Percentiles rank a stretch among this genome's conserved stretches.
Conservation (phyloP, 2,888 invertebrate genomes). For the Drosophila limbata region DNA sequence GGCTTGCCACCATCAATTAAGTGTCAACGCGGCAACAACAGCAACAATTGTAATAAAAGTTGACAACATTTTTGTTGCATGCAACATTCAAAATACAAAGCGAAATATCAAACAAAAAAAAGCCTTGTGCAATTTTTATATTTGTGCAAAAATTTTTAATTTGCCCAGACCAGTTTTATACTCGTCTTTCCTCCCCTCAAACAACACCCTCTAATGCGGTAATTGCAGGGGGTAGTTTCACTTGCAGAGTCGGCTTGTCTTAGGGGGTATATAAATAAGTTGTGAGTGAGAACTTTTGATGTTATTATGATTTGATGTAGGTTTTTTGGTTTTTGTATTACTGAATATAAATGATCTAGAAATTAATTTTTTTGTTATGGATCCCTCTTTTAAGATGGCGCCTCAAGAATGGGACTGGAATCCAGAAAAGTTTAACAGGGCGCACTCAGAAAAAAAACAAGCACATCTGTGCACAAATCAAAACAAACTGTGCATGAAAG, state of each 20-base stretch:
- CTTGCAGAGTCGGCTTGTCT: background rate
- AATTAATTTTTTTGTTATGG: no score
- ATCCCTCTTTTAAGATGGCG: no score
- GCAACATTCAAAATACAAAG: conserved; percentile 51
- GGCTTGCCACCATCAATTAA: conserved; percentile 83
- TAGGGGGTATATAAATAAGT: background rate
- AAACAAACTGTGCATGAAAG: no score
- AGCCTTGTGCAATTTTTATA: conserved; percentile 67
- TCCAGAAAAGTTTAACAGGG: no score
- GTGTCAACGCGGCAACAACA: conserved; percentile 68
- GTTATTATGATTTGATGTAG: no score
- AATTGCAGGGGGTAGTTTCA: background rate
- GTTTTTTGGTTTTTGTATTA: no score
- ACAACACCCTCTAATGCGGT: background rate
- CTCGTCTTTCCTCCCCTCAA: background rate
- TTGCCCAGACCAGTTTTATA: conserved; percentile 50
- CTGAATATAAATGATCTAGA: no score
- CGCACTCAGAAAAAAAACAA: no score
- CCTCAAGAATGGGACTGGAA: no score
- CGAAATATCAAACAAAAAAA: conserved; percentile 24
- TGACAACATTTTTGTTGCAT: conserved; percentile 74
- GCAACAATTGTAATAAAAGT: conserved; percentile 71
- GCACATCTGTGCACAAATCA: no score
- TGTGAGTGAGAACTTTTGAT: no score
- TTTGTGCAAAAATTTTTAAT: conserved; percentile 75